Conservation (phyloP, 2,888 invertebrate species). For the Malthinus flaveolus region DNA sequence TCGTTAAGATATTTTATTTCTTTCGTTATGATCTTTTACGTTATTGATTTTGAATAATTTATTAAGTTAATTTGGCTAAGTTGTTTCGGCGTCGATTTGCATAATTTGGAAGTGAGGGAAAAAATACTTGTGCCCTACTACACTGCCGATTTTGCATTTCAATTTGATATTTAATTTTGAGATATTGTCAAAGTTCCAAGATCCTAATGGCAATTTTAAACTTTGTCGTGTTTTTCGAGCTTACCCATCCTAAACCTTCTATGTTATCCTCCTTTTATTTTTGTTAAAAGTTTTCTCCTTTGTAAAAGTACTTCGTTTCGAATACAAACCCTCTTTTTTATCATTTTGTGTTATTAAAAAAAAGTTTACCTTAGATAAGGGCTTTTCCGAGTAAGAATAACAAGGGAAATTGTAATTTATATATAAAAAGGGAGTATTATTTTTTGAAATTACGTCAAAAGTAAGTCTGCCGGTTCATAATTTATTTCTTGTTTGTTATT, state of each 20-base stretch:
- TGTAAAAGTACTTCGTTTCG: constrained; percentile 48
- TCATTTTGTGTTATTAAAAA: constrained; percentile 50
- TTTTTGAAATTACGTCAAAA: constrained; percentile 24
- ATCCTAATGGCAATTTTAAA: constrained; percentile 45
- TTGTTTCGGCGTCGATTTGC: constrained; percentile 20
- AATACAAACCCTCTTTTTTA: constrained; percentile 49
- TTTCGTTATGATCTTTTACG: constrained; percentile 41
- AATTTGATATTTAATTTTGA: constrained; percentile 23
- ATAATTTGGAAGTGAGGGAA: constrained; percentile 10
- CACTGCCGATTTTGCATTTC: constrained; percentile 17
- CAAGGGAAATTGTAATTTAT: constrained; percentile 41
- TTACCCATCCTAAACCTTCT: constrained; percentile 36
- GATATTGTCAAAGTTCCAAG: constrained; percentile 26
- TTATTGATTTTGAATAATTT: constrained; percentile 41
- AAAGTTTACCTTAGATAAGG: constrained; percentile 45
- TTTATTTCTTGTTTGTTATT: constrained; percentile 7
- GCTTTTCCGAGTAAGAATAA: constrained; percentile 37
- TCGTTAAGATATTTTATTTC: constrained; percentile 40
- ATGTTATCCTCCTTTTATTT: constrained; percentile 43
- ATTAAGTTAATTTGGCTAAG: constrained; percentile 38
- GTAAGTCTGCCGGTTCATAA: constrained; percentile 7
- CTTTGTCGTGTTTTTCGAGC: constrained; percentile 38
- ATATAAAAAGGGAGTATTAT: constrained; percentile 20
- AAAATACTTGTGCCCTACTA: neutral
- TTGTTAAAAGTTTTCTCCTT: constrained; percentile 48